Conservation (phyloP, 2,113 vertebrate species). For the Saimiri boliviensis region DNA sequence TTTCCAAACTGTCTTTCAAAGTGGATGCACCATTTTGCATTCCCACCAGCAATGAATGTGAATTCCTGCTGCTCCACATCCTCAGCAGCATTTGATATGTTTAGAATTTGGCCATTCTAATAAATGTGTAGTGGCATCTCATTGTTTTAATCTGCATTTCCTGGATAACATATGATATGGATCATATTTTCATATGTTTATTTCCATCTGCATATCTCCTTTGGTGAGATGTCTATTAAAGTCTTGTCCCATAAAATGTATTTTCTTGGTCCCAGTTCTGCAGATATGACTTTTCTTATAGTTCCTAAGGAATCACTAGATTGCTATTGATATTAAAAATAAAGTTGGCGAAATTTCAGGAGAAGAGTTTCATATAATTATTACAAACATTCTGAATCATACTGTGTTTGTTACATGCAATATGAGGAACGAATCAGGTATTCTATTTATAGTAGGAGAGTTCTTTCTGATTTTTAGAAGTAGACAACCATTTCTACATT, state of each 20-base stretch:
- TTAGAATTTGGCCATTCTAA: background rate
- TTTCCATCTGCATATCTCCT: background rate
- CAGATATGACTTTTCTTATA: background rate
- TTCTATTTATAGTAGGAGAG: background rate
- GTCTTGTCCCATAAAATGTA: background rate
- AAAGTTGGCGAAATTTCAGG: background rate
- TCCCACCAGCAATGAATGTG: background rate
- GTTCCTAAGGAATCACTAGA: background rate
- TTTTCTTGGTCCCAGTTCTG: background rate
- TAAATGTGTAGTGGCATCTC: background rate
- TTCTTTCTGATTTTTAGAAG: conserved; percentile 9
- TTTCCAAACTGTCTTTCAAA: background rate
- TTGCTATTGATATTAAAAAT: background rate
- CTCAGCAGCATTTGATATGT: background rate
- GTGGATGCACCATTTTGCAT: background rate
- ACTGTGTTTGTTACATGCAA: background rate
- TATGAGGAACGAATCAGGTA: background rate
- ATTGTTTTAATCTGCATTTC: background rate
- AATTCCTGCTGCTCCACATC: background rate
- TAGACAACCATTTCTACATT: background rate
- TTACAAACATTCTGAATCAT: background rate
- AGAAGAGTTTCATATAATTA: background rate
- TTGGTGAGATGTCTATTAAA: background rate
- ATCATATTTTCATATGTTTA: background rate
- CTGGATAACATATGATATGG: background rate